Evolutionary conservation across 1,140 invertebrate species (phyloP).

Genomic region (Plutomurus gul): DNA sequence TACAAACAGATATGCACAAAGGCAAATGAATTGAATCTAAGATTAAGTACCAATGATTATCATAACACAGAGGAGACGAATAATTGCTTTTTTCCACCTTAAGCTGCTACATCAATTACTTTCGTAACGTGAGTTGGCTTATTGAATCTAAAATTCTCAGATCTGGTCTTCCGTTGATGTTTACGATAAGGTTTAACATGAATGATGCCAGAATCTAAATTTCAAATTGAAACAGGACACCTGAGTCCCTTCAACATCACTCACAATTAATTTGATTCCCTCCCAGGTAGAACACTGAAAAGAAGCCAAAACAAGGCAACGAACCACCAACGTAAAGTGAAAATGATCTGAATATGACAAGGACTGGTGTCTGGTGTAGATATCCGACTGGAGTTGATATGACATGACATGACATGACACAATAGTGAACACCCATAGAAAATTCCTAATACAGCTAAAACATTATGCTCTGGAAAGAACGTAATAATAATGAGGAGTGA

Average conservation of each 20-base stretch:
- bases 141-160: no score
- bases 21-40: neutral
- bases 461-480: neutral
- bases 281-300: conserved; percentile 5
- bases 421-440: conserved; percentile 2
- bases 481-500: neutral
- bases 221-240: conserved; percentile 36
- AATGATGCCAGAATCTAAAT: conserved; percentile 22
- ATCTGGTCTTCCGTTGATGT: no score
- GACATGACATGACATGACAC: conserved; percentile 31
- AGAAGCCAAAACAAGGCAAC: neutral
- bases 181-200: no score
- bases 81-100: neutral
- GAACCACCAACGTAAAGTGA: conserved; percentile 25
- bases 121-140: no score
- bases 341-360: conserved; percentile 38
- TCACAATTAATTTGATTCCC: conserved; percentile 22
- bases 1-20: neutral
- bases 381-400: neutral
- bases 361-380: neutral
- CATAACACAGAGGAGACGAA: neutral
- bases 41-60: no score
- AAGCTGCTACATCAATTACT: neutral
- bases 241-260: conserved; percentile 28
- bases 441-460: neutral